Evolutionary conservation across 2,797 vertebrate species (phyloP).

Genomic region (Chrosomus eos): DNA sequence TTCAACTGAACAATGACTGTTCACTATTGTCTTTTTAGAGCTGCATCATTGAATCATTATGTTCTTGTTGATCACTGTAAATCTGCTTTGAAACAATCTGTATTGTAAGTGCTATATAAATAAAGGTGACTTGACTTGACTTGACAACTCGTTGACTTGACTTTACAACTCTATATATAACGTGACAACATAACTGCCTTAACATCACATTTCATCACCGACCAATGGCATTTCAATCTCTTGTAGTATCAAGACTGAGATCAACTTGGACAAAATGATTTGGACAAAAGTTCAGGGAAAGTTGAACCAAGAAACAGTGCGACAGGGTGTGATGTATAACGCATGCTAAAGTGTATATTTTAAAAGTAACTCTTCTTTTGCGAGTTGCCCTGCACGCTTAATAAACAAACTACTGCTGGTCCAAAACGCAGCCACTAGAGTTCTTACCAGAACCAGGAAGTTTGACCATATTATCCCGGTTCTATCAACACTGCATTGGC

Average conservation of each 20-base stretch:
- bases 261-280: not conserved
- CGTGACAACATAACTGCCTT: not conserved
- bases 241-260: not conserved
- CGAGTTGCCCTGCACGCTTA: too few species aligned
- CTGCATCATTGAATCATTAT: not conserved
- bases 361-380: not conserved
- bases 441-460: too few species aligned
- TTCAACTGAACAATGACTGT: not conserved
- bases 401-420: too few species aligned
- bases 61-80: not conserved
- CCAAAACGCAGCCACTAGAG: too few species aligned
- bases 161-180: not conserved
- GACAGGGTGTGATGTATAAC: not conserved
- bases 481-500: too few species aligned
- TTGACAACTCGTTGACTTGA: not conserved
- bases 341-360: constrained; percentile 7
- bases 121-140: not conserved
- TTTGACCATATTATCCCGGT: too few species aligned
- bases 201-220: not conserved
- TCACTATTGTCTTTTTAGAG: not conserved
- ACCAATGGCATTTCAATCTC: not conserved
- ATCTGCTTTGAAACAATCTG: not conserved
- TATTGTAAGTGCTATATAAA: not conserved
- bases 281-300: constrained; percentile 14
- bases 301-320: not conserved